Evolutionary conservation across 1,140 invertebrate species (phyloP), one percentile per base, ranked within the genome.

Genomic region (Leptinotarsa undecemlineata): DNA sequence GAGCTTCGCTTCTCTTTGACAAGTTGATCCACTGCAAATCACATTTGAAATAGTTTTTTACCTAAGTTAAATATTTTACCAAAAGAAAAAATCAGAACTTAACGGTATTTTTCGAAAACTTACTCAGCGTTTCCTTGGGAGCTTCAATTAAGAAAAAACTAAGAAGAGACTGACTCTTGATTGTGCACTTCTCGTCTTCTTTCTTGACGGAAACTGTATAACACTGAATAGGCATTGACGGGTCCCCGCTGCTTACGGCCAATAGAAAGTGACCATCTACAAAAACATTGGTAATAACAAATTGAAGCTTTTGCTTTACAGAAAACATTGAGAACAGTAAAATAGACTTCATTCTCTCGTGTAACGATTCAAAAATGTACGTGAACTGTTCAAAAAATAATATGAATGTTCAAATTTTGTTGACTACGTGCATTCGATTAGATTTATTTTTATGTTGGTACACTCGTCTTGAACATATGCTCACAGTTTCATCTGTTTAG

Each of bases 251-350:
- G 84, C 92, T 91, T 17, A 92, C 91, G 76, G 93, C 94, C 47
- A 96, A 87, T 68, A 96, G 85, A 79, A 96, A 90, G 72, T 94
- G 91, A 3, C 95, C 95, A 87, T 90, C 92, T 91, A 79, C 64
- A 87, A 82, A 74, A 79, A 57, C 33, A 42, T 51, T 68, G 72
- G 74, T 33, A 71, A 71, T 80, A 17, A 19, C 15, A 61, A 17
- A 61, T 61, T 61, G 20, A 17, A 70, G n/a, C 20, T 70, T 26
- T 6, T 42, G 8, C 8, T 42, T 42, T 42, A 42, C 33, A 42
- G 2, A 42, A 42, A 11, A 42, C 8, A 42, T 3, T 42, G 33
- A 11, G 33, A 42, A 42, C 2, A 11, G 33, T 42, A 11, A 11
- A 42, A 8, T 42, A 42, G 33, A 42, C 33, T 42, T 42, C 8